phyloP scores from a whole-genome alignment of 2,888 invertebrate genomes.

The Netelia fuscicornis region DNA sequence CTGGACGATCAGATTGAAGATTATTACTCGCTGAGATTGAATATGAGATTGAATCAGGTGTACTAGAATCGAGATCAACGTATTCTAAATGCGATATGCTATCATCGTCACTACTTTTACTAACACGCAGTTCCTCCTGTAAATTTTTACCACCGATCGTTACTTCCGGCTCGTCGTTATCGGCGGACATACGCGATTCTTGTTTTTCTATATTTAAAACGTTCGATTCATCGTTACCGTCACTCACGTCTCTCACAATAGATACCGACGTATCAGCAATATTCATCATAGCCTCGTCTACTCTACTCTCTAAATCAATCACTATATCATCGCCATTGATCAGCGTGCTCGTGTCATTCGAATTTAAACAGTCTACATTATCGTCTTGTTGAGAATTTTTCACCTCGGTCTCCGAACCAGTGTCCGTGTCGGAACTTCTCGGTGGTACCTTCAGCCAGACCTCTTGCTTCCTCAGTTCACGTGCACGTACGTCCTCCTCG shows the following conservation, averaged over 20 bases:
- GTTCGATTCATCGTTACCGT: slow-evolving; percentile 34
- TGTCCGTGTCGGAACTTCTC: slow-evolving; percentile 88
- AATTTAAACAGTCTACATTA: slow-evolving; percentile 45
- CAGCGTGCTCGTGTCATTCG: slow-evolving; percentile 37
- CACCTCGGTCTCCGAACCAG: slow-evolving; percentile 91
- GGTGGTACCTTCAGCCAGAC: slow-evolving; percentile 88
- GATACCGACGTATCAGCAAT: slow-evolving; percentile 25
- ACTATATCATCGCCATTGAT: slow-evolving; percentile 59
- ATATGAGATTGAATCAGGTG: slow-evolving; percentile 19
- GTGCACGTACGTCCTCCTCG: slow-evolving; percentile 89
- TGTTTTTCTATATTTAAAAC: slow-evolving; percentile 47
- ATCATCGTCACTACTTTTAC: slow-evolving; percentile 54
- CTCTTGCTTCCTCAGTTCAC: slow-evolving; percentile 89
- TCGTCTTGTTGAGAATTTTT: slow-evolving; percentile 80
- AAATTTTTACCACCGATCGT: slow-evolving; percentile 43
- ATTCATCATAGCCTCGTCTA: slow-evolving; percentile 34
- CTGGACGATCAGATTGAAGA: slow-evolving; percentile 56
- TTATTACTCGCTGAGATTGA: slow-evolving; percentile 20
- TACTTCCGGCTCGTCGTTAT: slow-evolving; percentile 12
- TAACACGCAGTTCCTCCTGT: slow-evolving; percentile 43
- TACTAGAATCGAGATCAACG: slow-evolving; percentile 45
- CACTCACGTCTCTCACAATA: slow-evolving; percentile 47
- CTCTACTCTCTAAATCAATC: slow-evolving; percentile 66
- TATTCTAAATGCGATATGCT: slow-evolving; percentile 66
- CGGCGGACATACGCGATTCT: slow-evolving; percentile 13